Conservation (phyloP, 2,113 vertebrate genomes). For the Nettapus auritus region DNA sequence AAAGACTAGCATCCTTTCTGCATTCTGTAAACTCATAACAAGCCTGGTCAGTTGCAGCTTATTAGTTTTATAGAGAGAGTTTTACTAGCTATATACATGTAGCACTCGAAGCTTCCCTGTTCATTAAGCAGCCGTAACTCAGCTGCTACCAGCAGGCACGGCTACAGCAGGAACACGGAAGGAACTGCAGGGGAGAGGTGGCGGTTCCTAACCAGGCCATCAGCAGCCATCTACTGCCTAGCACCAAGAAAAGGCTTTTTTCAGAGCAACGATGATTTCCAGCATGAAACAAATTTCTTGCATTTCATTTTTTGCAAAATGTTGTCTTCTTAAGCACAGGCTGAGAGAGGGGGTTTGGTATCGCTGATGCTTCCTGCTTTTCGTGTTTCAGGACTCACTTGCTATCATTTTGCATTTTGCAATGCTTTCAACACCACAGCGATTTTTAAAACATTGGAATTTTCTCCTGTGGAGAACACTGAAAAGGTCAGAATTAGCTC, state of each 20-base stretch:
- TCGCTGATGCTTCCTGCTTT: not conserved
- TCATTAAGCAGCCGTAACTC: not conserved
- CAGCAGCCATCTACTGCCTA: not conserved
- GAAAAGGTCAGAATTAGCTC: not conserved
- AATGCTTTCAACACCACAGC: not conserved
- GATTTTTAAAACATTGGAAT: not conserved
- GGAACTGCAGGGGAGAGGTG: rapidly evolving
- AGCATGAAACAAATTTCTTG: not conserved
- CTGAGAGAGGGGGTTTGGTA: not conserved
- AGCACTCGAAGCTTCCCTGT: not conserved
- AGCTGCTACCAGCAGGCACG: not conserved
- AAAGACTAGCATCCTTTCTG: not conserved
- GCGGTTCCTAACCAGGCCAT: not conserved
- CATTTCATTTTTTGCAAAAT: not conserved
- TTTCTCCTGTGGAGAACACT: not conserved
- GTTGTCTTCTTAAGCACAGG: not conserved
- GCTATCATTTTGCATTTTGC: not conserved
- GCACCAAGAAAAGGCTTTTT: not conserved
- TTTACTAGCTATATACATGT: not conserved
- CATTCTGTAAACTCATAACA: not conserved
- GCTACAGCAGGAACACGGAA: not conserved
- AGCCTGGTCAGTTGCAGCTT: not conserved
- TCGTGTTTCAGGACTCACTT: not conserved
- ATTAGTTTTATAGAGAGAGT: not conserved
- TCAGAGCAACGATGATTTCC: not conserved